These are phyloP conservation scores for Cosmia trapezina DNA, from an alignment of 2,888 invertebrate genomes.

Conservation along the genomic window DNA sequence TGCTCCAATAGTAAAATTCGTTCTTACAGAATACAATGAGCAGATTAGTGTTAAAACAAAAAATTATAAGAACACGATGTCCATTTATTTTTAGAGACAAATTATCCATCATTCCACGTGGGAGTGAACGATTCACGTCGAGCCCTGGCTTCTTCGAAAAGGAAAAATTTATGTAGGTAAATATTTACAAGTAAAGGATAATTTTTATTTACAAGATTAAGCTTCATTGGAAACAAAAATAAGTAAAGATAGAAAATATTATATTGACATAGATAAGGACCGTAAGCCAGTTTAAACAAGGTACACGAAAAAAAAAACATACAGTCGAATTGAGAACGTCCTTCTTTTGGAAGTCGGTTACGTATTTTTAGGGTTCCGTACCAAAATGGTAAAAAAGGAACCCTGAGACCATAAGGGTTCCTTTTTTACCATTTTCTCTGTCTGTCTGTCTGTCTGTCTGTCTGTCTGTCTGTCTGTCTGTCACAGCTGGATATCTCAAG, in stretches of 20 bases:
- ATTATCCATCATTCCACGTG: not conserved
- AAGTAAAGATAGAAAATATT: not conserved
- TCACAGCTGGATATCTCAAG: too few relatives aligned
- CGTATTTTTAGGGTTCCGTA: too few relatives aligned
- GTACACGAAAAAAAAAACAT: too few relatives aligned
- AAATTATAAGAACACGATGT: not conserved
- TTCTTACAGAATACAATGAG: not conserved
- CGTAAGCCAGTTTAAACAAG: not conserved
- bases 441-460: too few relatives aligned
- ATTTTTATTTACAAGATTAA: not conserved
- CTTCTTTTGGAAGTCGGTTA: too few relatives aligned
- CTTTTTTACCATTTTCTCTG: too few relatives aligned
- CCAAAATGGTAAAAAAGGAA: too few relatives aligned
- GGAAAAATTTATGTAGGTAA: not conserved
- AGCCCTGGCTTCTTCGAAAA: not conserved
- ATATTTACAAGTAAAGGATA: too few relatives aligned
- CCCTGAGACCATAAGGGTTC: too few relatives aligned
- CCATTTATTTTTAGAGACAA: slow-evolving; percentile 1
- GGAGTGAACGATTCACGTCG: not conserved
- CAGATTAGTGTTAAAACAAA: not conserved
- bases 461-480: too few relatives aligned
- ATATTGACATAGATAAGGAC: not conserved
- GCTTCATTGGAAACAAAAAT: not conserved
- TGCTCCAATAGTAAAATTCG: not conserved
- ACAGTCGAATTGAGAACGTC: too few relatives aligned